These are phyloP conservation scores for Solea solea DNA, from an alignment of 2,113 vertebrate genomes.

Conservation along the genomic window DNA sequence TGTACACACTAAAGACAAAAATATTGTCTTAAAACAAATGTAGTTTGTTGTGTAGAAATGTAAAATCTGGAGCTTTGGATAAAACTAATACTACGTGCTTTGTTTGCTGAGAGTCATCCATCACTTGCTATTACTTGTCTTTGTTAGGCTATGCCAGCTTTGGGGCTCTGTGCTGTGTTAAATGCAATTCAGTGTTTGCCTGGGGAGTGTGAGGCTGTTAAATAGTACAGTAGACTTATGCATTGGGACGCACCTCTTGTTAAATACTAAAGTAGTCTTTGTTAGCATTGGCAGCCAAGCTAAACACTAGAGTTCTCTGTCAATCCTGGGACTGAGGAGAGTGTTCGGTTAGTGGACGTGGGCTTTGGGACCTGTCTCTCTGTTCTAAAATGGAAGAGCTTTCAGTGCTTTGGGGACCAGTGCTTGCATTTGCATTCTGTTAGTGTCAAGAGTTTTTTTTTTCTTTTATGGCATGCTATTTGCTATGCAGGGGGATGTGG, in stretches of 20 bases:
- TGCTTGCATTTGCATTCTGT: constrained; percentile 52
- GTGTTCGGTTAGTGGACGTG: constrained; percentile 42
- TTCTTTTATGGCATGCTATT: constrained; percentile 21
- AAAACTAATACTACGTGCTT: constrained; percentile 16
- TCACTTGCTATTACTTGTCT: constrained; percentile 49
- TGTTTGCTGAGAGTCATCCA: constrained; percentile 37
- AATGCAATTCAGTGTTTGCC: constrained; percentile 69
- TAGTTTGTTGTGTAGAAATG: too few species aligned
- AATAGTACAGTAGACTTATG: constrained; percentile 69
- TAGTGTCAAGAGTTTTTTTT: constrained; percentile 39
- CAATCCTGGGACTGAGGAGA: constrained; percentile 25
- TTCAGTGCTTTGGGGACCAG: constrained; percentile 56
- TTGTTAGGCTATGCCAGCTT: constrained; percentile 41
- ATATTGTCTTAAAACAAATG: too few species aligned
- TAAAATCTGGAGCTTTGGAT: too few species aligned
- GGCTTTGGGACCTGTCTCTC: constrained; percentile 57
- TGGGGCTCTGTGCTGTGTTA: constrained; percentile 41
- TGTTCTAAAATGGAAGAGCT: constrained; percentile 58
- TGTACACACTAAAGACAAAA: too few species aligned
- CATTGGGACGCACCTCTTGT: constrained; percentile 51
- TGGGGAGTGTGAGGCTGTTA: constrained; percentile 59
- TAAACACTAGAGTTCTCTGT: constrained; percentile 47
- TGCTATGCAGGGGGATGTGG: not conserved
- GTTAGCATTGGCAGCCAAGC: constrained; percentile 57
- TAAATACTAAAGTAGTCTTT: constrained; percentile 69